Evolutionary conservation across 2,113 vertebrate species (phyloP).

Genomic region (Siphamia tubifer): DNA sequence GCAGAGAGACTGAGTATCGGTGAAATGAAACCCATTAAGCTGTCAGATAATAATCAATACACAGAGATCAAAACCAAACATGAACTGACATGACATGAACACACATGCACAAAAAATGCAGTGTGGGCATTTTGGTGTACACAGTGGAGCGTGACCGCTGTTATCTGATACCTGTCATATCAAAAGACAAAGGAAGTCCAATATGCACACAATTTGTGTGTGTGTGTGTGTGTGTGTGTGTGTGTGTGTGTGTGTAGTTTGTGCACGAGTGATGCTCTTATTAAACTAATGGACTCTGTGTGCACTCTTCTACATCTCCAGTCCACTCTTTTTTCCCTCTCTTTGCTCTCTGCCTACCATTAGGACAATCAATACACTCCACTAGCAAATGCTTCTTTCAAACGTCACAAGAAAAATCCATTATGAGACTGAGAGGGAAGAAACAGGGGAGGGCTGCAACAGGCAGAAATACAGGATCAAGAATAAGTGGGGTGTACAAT

Average conservation of each 20-base stretch:
- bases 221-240: slow-evolving; percentile 1
- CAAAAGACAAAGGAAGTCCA: slow-evolving; percentile 48
- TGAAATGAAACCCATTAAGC: slow-evolving; percentile 46
- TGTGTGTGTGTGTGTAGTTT: background rate
- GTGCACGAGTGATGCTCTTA: slow-evolving; percentile 58
- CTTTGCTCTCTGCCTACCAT: slow-evolving; percentile 66
- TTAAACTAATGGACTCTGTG: slow-evolving; percentile 80
- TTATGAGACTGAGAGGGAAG: slow-evolving; percentile 58
- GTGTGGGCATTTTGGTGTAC: slow-evolving; percentile 29
- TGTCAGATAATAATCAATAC: slow-evolving; percentile 54
- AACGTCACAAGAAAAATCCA: slow-evolving; percentile 76
- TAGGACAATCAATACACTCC: slow-evolving; percentile 79
- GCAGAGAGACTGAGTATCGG: slow-evolving; percentile 2
- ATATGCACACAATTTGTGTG: no score
- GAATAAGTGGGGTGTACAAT: slow-evolving; percentile 32
- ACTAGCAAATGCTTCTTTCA: slow-evolving; percentile 71
- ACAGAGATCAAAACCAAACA: slow-evolving; percentile 24
- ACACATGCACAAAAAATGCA: slow-evolving; percentile 30
- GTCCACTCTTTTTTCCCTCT: slow-evolving; percentile 48
- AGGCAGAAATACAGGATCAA: slow-evolving; percentile 39
- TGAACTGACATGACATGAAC: slow-evolving; percentile 39
- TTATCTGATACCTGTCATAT: slow-evolving; percentile 70
- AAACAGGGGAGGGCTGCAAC: slow-evolving; percentile 2
- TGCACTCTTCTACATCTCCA: slow-evolving; percentile 59
- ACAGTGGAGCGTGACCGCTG: slow-evolving; percentile 44